Percentiles rank a stretch among this genome's conserved stretches.
These are phyloP conservation scores for Carcharodon carcharias DNA, from an alignment of 2,797 vertebrate genomes.

Conservation along the genomic window DNA sequence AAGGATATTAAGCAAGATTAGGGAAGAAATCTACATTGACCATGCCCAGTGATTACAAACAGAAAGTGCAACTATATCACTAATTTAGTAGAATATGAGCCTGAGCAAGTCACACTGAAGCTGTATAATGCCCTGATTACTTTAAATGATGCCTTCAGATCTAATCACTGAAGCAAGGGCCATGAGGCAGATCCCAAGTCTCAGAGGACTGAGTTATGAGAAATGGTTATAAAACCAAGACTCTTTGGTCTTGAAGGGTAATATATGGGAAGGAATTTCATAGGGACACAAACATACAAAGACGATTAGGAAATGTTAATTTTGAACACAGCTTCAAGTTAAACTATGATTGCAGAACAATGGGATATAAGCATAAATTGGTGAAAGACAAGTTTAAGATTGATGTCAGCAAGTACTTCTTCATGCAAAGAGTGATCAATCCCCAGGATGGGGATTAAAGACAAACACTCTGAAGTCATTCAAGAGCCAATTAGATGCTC, in stretches of 20 bases:
- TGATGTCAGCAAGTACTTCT: too few relatives aligned
- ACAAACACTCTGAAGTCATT: neutral
- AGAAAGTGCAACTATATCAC: neutral
- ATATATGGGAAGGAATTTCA: neutral
- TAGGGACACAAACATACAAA: neutral
- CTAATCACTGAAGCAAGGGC: neutral
- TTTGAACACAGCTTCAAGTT: neutral
- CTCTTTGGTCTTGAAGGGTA: neutral
- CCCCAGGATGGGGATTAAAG: neutral
- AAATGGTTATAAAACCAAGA: neutral
- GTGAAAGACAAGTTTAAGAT: too few relatives aligned
- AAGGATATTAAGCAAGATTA: neutral
- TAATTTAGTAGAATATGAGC: neutral
- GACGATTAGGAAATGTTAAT: neutral
- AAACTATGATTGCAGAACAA: too few relatives aligned
- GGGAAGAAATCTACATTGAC: neutral
- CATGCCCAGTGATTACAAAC: neutral
- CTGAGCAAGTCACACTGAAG: neutral
- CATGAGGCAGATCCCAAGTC: neutral
- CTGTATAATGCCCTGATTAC: neutral
- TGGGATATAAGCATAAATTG: too few relatives aligned
- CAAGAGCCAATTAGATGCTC: neutral
- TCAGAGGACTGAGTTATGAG: neutral
- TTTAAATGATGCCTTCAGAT: neutral
- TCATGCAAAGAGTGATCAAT: too few relatives aligned